Base-by-base conservation (phyloP, 37 sponge, comb jelly and placozoan genomes). In the Tethya wilhelma region DNA sequence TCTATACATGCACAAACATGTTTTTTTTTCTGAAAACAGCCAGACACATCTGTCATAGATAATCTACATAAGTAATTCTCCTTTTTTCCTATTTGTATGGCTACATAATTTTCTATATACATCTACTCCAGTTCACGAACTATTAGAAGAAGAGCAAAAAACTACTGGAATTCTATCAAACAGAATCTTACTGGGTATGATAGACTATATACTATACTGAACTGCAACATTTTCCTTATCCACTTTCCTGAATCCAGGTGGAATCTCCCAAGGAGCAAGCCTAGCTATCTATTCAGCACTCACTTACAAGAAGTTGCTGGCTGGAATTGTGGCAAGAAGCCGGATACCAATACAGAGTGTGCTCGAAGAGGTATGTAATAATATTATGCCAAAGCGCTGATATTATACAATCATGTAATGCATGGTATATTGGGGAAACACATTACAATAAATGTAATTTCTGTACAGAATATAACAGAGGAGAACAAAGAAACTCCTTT, bases 181-280 rank as follows among this genome's bases (percentile, higher is more conserved):
- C 38, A 83, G 84, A 45, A 78, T 89, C 11, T 41, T 89, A 0
- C n/a, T 87, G 1, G 87, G 78, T 85, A 32, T 56, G 56, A 4
- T 8, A 37, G 40, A 8, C 7, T n/a, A n/a, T n/a, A n/a, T n/a
- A n/a, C n/a, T n/a, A n/a, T n/a, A n/a, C n/a, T n/a, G n/a, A n/a
- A n/a, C n/a, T n/a, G n/a, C n/a, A n/a, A n/a, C n/a, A n/a, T n/a
- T n/a, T n/a, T n/a, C n/a, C n/a, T n/a, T n/a, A n/a, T n/a, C n/a
- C n/a, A n/a, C n/a, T n/a, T n/a, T n/a, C n/a, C n/a, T n/a, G 5
- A n/a, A 26, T 12, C 14, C 49, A 80, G 93, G 93, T 75, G 94
- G 94, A 6, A 87, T 94, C 60, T 90, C 92, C 14, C 87, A 86
- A 46, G 94, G 94, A 23, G 94, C 92, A 4, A 60, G 79, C 7